A percentile compares a stretch with the other conserved stretches of the same genome.
Evolutionary conservation across 2,888 invertebrate genomes (phyloP).

Genomic region (Onchidella celtica): DNA sequence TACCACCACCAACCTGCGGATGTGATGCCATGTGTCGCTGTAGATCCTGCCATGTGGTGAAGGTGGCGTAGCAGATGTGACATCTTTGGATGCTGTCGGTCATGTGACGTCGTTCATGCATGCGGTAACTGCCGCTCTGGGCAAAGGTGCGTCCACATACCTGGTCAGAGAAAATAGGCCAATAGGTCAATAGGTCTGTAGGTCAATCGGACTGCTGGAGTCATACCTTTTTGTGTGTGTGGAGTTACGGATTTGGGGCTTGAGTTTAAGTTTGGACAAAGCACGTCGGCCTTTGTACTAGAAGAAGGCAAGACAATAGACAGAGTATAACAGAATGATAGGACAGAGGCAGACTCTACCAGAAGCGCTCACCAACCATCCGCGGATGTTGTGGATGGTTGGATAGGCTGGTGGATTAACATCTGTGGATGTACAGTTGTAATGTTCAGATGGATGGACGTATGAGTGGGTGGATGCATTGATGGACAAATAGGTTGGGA

Average conservation of each 20-base stretch:
- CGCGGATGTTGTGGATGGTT: too few relatives aligned
- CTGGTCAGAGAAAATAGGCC: neutral
- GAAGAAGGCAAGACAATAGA: too few relatives aligned
- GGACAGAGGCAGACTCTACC: too few relatives aligned
- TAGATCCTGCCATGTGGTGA: conserved; percentile 67
- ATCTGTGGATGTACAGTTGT: neutral
- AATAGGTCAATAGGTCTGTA: neutral
- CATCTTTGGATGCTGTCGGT: conserved; percentile 71
- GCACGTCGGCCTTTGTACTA: too few relatives aligned
- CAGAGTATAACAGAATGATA: too few relatives aligned
- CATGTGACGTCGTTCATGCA: conserved; percentile 75
- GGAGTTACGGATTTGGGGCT: too few relatives aligned
- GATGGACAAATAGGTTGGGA: neutral
- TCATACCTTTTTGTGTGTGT: too few relatives aligned
- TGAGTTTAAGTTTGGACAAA: too few relatives aligned
- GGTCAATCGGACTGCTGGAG: too few relatives aligned
- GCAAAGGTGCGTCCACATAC: conserved; percentile 69
- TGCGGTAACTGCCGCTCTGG: conserved; percentile 73
- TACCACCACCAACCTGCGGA: conserved; percentile 53
- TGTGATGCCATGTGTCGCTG: conserved; percentile 72
- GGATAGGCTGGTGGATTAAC: neutral
- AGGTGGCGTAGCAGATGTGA: conserved; percentile 71
- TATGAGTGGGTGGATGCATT: neutral
- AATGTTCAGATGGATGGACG: neutral
- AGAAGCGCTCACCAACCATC: too few relatives aligned